Base-by-base conservation (phyloP, 2,113 vertebrate species). In the Talpa occidentalis region DNA sequence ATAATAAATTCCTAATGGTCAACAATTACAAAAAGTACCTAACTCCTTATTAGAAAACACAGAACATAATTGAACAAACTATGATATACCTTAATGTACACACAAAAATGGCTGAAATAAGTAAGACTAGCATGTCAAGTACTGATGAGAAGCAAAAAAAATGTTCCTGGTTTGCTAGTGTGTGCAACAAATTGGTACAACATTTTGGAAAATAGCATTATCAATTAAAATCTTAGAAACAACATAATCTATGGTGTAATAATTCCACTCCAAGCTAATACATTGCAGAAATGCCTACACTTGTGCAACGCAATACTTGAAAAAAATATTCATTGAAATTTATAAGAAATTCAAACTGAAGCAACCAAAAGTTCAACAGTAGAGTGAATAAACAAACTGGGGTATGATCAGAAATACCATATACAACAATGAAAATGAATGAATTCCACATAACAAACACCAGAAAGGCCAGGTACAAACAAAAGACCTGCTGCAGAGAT, bases 311-410 rank as follows among this genome's bases (percentile, higher is more conserved):
- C 21, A 88, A 44, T 9, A 78, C 56, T 73, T 73, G 28, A 84
- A 2, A 83, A 72, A 35, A 83, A 64, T 72, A 91, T 24, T 83
- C 56, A 78, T 1, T 80, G 30, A 6, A 96, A 85, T 92, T 69
- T 94, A 14, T 12, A 62, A 49, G 47, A 88, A 92, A 80, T 74
- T 5, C 16, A 82, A 83, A 73, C 16, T 35, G 30, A 96, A 84
- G n/a, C 4, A 60, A 89, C 28, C 44, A n/a, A 32, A 94, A 88
- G 26, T 76, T 72, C 15, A 85, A 49, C 3, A 74, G 37, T 40
- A 66, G 10, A 84, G 52, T 54, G 16, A 60, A 91, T 64, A 80
- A 87, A 47, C 0, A 80, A 87, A 47, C 0, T 81, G 64, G 35
- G n/a, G 28, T 66, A 80, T 37, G 67, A 35, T 82, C 15, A 4